Evolutionary conservation across 1,140 invertebrate genomes (phyloP), one percentile per base, ranked within the genome.

Genomic region (Eufriesea mexicana): DNA sequence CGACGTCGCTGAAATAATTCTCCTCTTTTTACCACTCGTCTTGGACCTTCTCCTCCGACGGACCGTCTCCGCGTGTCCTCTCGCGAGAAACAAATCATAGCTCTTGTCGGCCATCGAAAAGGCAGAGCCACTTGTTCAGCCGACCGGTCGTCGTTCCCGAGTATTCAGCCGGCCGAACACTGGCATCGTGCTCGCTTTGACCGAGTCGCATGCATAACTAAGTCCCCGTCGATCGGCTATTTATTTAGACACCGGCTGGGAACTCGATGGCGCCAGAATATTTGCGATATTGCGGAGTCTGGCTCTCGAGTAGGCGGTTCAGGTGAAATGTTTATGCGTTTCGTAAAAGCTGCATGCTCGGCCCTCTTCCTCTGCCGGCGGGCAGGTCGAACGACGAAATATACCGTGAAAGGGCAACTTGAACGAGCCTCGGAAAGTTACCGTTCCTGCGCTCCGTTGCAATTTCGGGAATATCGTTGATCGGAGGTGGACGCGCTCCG

Each of bases 201-300:
- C 54, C 54, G 25, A 68, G 45, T 51, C 74, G 80, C 80, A 78
- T 83, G 74, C 64, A 83, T 83, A 83, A 83, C 42, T 83, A 83
- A 78, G 45, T 57, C 51, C 62, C 25, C 28, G 47, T 28, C 64
- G 74, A 83, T 78, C 62, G 62, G 45, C 42, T 76, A 68, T 83
- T 77, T 82, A 74, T 80, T 80, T 80, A 80, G 70, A 80, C 47
- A 64, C 59, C n/a, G 55, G 70, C 57, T 35, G 0, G 45, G 54
- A 66, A 42, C 45, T 49, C 79, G 61, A 82, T 78, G 75, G 75
- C 80, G 64, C 75, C 74, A 61, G 45, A 77, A 83, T 83, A 83
- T 83, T 83, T 78, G 80, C 80, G 80, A 83, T 78, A 83, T 78
- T 83, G 74, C 74, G 54, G 54, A 68, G 80, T 54, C 64, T 5